Evolutionary conservation across 2,888 invertebrate genomes (phyloP).

Genomic region (Platypus cylindrus): DNA sequence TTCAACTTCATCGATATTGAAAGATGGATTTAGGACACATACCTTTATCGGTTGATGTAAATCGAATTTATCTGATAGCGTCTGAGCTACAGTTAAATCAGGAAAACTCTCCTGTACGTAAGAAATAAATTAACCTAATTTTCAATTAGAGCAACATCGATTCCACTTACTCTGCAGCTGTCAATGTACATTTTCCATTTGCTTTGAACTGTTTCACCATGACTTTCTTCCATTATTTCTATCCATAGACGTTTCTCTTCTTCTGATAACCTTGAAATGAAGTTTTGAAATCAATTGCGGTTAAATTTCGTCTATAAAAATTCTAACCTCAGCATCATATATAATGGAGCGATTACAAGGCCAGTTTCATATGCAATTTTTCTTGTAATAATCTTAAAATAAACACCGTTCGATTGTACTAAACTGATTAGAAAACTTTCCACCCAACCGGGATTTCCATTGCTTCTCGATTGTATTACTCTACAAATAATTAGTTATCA

Average conservation of each 20-base stretch:
- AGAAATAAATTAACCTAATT: no score
- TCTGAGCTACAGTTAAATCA: conserved; percentile 17
- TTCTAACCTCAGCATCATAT: conserved; percentile 28
- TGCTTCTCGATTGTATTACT: conserved; percentile 45
- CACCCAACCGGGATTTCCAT: conserved; percentile 54
- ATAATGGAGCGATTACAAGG: conserved; percentile 27
- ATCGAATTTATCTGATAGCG: conserved; percentile 17
- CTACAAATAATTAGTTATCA: conserved; percentile 19
- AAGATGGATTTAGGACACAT: conserved; percentile 38
- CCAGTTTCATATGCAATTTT: conserved; percentile 26
- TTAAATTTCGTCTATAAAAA: background rate
- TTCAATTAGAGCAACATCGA: background rate
- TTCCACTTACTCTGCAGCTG: conserved; percentile 33
- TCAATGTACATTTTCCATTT: conserved; percentile 39
- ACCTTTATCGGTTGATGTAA: conserved; percentile 30
- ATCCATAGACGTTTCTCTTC: conserved; percentile 20
- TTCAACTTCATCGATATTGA: conserved; percentile 40
- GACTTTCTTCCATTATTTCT: conserved; percentile 22
- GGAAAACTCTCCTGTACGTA: conserved; percentile 23
- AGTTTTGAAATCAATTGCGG: background rate
- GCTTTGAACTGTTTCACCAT: conserved; percentile 8
- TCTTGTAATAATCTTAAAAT: conserved; percentile 34
- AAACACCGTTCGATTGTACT: conserved; percentile 41
- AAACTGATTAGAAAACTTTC: conserved; percentile 49
- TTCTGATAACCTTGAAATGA: conserved; percentile 16